Evolutionary conservation across 2,888 invertebrate species (phyloP).

Genomic region (Cepaea hortensis): DNA sequence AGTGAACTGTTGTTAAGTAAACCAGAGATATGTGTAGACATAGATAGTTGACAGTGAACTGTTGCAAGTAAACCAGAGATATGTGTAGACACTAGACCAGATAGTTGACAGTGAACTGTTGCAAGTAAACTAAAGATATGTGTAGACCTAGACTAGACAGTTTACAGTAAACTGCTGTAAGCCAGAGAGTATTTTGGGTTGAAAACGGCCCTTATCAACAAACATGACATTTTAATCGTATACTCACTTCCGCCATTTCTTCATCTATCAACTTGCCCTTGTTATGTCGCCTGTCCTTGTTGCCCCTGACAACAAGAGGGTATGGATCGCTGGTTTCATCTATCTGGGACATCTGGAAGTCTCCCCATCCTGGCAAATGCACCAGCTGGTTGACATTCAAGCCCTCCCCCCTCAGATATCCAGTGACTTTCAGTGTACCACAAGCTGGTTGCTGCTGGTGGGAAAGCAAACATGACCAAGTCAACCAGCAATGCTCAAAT

Average conservation of each 20-base stretch:
- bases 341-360: conserved; percentile 92
- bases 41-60: too few relatives aligned
- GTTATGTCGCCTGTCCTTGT: conserved; percentile 57
- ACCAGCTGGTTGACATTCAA: conserved; percentile 91
- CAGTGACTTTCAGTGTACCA: conserved; percentile 82
- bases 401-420: conserved; percentile 89
- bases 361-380: conserved; percentile 93
- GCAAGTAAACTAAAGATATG: too few relatives aligned
- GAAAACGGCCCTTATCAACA: neutral
- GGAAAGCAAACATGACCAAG: neutral
- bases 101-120: too few relatives aligned
- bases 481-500: too few relatives aligned
- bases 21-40: too few relatives aligned
- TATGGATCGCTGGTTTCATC: conserved; percentile 75
- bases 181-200: neutral
- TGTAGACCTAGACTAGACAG: too few relatives aligned
- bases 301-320: conserved; percentile 58
- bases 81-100: too few relatives aligned
- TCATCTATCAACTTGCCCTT: conserved; percentile 9
- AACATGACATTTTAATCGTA: neutral
- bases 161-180: neutral
- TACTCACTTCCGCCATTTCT: conserved; percentile 34
- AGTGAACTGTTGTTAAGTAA: too few relatives aligned
- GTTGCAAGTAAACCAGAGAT: too few relatives aligned
- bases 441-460: conserved; percentile 58